A percentile compares a stretch with the other conserved stretches of the same genome.
phyloP scores from a whole-genome alignment of 2,888 invertebrate genomes.

The Gasteruption jaculator region DNA sequence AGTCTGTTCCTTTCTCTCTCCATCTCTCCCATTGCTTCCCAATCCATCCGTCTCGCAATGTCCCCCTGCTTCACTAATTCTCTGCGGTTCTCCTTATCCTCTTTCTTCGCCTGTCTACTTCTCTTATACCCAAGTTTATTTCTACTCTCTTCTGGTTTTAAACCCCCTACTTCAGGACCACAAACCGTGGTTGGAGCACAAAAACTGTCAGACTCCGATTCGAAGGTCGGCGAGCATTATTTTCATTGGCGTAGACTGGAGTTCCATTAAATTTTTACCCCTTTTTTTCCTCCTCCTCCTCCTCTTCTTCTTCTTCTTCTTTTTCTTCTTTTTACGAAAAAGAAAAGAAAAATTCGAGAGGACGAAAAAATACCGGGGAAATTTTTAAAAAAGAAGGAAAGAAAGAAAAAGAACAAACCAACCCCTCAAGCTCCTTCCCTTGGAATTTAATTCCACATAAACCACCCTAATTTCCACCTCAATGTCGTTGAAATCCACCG shows the following conservation, averaged over 20 bases:
- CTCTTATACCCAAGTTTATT: conserved; percentile 19
- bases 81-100: conserved; percentile 10
- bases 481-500: too few relatives aligned
- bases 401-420: conserved; percentile 29
- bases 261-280: too few relatives aligned
- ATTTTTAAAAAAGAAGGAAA: conserved; percentile 27
- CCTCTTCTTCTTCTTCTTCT: neutral
- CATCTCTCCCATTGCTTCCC: conserved; percentile 9
- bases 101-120: conserved; percentile 14
- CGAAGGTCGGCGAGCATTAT: conserved; percentile 45
- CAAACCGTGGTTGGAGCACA: conserved; percentile 33
- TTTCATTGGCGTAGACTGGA: conserved; percentile 41
- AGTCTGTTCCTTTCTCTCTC: too few relatives aligned
- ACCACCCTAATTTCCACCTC: too few relatives aligned
- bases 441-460: too few relatives aligned
- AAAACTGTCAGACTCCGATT: conserved; percentile 45
- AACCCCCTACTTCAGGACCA: conserved; percentile 25
- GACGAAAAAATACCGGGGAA: neutral
- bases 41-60: conserved; percentile 3
- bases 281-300: neutral
- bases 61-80: conserved; percentile 11
- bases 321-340: conserved; percentile 11
- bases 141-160: conserved; percentile 22
- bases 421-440: too few relatives aligned
- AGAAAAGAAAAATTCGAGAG: conserved; percentile 9